Evolutionary conservation across 2,888 invertebrate species (phyloP).

Genomic region (Orchesellides sinensis): DNA sequence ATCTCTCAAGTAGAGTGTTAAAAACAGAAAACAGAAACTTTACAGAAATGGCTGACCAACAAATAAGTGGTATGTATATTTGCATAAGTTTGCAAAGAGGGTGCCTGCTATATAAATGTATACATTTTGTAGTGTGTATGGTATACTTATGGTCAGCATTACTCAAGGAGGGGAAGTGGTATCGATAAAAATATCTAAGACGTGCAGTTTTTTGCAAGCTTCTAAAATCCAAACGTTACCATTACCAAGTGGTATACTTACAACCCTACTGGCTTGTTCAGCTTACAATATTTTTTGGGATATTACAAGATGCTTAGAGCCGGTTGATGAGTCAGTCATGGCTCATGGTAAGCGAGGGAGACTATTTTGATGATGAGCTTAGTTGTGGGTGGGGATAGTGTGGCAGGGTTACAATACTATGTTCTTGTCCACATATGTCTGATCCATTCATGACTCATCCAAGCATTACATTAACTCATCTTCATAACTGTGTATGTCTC

Average conservation of each 20-base stretch:
- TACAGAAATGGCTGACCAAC: too few relatives aligned
- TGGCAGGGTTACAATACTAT: conserved; percentile 21
- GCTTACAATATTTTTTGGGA: conserved; percentile 1
- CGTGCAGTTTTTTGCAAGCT: conserved; percentile 7
- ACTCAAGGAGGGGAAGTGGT: conserved; percentile 36
- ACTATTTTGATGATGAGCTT: neutral
- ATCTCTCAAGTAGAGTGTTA: conserved; percentile 10
- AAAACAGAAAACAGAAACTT: conserved; percentile 15
- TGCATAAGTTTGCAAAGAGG: neutral
- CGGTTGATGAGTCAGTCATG: conserved; percentile 34
- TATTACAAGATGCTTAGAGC: neutral
- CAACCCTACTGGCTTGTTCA: conserved; percentile 2
- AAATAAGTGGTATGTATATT: too few relatives aligned
- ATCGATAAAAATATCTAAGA: conserved; percentile 1
- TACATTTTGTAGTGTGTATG: neutral
- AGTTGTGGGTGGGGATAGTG: conserved; percentile 26
- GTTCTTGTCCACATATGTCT: neutral
- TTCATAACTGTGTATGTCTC: conserved; percentile 9
- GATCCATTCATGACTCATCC: conserved; percentile 30
- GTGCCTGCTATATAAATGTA: neutral
- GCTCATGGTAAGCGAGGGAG: neutral
- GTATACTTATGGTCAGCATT: conserved; percentile 7
- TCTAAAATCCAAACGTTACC: neutral
- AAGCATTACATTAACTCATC: conserved; percentile 33
- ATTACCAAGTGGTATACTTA: neutral